Percentiles rank a stretch among this genome's conserved stretches.
phyloP scores from a whole-genome alignment of 2,797 vertebrate species.

The Typhlichthys eigenmanni region DNA sequence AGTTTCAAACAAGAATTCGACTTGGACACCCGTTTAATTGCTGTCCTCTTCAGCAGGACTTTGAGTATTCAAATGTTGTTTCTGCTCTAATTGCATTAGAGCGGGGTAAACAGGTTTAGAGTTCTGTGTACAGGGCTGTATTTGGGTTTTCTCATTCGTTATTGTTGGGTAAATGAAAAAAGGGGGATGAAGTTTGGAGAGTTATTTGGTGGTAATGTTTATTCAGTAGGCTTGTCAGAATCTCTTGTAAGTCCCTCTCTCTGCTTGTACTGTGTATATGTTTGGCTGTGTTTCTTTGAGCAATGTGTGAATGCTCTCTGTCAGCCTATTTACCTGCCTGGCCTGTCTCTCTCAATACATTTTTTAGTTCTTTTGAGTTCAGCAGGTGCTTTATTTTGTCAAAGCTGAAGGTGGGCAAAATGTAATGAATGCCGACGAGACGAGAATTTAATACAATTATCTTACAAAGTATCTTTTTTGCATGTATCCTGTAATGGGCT shows the following conservation, averaged over 20 bases:
- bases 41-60: not conserved
- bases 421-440: too few relatives aligned
- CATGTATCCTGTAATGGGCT: too few relatives aligned
- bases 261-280: too few relatives aligned
- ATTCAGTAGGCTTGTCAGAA: not conserved
- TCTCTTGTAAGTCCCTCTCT: not conserved
- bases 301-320: not conserved
- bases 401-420: too few relatives aligned
- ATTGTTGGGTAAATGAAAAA: slow-evolving; percentile 12
- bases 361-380: too few relatives aligned
- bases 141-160: slow-evolving; percentile 23
- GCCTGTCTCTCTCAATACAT: too few relatives aligned
- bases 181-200: not conserved
- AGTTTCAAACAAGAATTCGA: slow-evolving; percentile 30
- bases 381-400: too few relatives aligned
- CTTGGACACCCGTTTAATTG: not conserved
- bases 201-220: slow-evolving; percentile 11
- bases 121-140: slow-evolving; percentile 5
- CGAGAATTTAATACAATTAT: too few relatives aligned
- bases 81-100: slow-evolving; percentile 39
- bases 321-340: not conserved
- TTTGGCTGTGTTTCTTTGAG: not conserved
- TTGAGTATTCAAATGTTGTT: slow-evolving; percentile 24
- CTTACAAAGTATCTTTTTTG: too few relatives aligned
- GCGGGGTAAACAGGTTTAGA: slow-evolving; percentile 34